phyloP scores from a whole-genome alignment of 1,140 invertebrate species.

The Aphelinus certus region DNA sequence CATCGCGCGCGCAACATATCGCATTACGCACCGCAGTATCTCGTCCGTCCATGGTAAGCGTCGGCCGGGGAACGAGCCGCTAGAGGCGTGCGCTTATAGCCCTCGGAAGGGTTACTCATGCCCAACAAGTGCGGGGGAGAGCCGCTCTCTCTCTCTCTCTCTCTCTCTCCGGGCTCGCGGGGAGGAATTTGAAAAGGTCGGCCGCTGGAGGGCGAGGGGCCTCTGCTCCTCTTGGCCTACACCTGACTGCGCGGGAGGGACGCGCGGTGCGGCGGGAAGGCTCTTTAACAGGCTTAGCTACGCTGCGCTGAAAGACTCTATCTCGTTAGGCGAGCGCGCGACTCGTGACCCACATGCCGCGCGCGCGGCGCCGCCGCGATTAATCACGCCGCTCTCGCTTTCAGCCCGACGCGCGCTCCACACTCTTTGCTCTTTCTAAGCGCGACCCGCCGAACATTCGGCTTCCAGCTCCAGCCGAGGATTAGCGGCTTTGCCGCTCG shows the following conservation, averaged over 20 bases:
- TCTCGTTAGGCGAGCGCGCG: conserved; percentile 55
- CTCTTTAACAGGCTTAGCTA: conserved; percentile 60
- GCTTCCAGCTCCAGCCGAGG: not conserved
- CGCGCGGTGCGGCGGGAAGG: not conserved
- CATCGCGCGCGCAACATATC: no score
- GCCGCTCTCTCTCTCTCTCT: no score
- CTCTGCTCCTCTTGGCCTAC: not conserved
- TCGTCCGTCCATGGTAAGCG: no score
- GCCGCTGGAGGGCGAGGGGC: not conserved
- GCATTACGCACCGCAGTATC: no score
- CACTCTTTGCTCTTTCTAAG: not conserved
- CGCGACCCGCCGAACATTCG: conserved; percentile 7
- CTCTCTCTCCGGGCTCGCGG: no score
- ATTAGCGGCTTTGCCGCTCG: not conserved
- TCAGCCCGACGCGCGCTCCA: conserved; percentile 44
- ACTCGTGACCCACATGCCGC: conserved; percentile 64
- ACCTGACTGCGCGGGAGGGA: not conserved
- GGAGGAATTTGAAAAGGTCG: not conserved
- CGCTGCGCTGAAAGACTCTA: conserved; percentile 59
- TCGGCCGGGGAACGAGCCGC: no score
- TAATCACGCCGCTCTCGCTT: conserved; percentile 46
- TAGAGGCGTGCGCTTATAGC: no score
- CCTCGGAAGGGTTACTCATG: no score
- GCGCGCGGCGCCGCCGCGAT: conserved; percentile 45
- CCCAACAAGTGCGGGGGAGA: no score